Evolutionary conservation across 2,888 invertebrate genomes (phyloP).

Genomic region (Chromoteleia sp.): DNA sequence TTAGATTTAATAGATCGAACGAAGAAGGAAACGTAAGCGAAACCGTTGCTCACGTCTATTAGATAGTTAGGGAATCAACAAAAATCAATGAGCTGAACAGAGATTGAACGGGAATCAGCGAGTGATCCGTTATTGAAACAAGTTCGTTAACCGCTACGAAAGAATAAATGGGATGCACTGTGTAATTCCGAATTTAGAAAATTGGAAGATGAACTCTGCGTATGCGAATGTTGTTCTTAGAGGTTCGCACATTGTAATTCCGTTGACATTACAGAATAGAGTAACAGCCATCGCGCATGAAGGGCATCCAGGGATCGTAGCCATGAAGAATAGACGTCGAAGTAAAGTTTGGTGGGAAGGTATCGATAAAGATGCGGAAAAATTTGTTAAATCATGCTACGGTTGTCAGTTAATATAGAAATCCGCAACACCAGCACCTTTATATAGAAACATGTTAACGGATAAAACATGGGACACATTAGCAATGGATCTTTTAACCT

Average conservation of each 20-base stretch:
- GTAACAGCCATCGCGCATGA: conserved; percentile 73
- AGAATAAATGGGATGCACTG: conserved; percentile 47
- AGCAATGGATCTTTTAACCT: conserved; percentile 70
- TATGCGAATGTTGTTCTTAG: conserved; percentile 63
- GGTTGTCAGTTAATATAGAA: conserved; percentile 68
- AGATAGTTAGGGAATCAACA: no score
- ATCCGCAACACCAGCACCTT: conserved; percentile 8
- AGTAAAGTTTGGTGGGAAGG: conserved; percentile 73
- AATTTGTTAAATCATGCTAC: conserved; percentile 59
- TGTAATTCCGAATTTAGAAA: conserved; percentile 45
- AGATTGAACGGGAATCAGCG: no score
- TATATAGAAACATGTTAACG: conserved; percentile 29
- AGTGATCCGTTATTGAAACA: conserved; percentile 13
- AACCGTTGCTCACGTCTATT: no score
- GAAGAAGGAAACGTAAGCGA: no score
- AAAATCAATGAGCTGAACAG: no score
- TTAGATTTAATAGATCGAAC: no score
- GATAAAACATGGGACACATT: conserved; percentile 50
- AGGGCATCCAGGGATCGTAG: conserved; percentile 76
- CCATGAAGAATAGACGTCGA: conserved; percentile 70
- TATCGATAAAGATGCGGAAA: conserved; percentile 71
- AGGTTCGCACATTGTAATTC: conserved; percentile 58
- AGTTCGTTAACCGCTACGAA: conserved; percentile 46
- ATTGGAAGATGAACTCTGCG: conserved; percentile 66
- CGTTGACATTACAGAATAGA: not conserved